Evolutionary conservation across 2,113 vertebrate genomes (phyloP), one percentile per base, ranked within the genome.

Genomic region (Burhinus bistriatus): DNA sequence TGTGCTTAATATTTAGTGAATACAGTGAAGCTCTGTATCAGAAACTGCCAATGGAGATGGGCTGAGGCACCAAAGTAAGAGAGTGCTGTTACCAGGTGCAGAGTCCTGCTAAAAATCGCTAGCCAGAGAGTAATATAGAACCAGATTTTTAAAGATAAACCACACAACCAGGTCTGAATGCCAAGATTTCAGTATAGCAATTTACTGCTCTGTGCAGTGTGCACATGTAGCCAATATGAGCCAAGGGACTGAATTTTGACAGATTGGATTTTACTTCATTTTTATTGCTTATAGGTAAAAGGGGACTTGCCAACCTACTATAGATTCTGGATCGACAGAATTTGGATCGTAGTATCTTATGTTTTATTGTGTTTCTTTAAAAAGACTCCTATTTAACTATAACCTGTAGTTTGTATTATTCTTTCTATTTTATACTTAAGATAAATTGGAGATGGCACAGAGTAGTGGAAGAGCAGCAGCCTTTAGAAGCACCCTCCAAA

Each of bases 401-500:
- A 57, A 89, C 22, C 29, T 90, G 61, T 88, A 42, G 30, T 75
- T 89, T 61, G 11, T 58, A 2, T 36, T 55, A 11, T 18, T 30
- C 94, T 76, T 68, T 17, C 27, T 90, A 0, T 71, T 49, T 68
- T 91, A 32, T 49, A 30, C 38, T 93, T 76, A 40, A 75, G 68
- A 87, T 73, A 88, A 94, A 96, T 68, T 49, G 62, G 87, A 94
- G 76, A 89, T 86, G 73, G 52, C 70, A 45, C 72, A 68, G 55
- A 87, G 40, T 78, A 82, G 51, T 95, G 81, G 32, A 95, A 94
- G 72, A 91, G 64, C 73, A 96, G 26, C 59, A 91, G 58, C 49
- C 42, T 96, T 95, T 97, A 96, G 89, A 95, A 92, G 64, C 59
- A 91, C 22, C 89, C 73, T 92, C 70, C 76, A 96, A 96, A 94